Conservation (phyloP, 2,113 vertebrate genomes). For the Ammodytes dubius region DNA sequence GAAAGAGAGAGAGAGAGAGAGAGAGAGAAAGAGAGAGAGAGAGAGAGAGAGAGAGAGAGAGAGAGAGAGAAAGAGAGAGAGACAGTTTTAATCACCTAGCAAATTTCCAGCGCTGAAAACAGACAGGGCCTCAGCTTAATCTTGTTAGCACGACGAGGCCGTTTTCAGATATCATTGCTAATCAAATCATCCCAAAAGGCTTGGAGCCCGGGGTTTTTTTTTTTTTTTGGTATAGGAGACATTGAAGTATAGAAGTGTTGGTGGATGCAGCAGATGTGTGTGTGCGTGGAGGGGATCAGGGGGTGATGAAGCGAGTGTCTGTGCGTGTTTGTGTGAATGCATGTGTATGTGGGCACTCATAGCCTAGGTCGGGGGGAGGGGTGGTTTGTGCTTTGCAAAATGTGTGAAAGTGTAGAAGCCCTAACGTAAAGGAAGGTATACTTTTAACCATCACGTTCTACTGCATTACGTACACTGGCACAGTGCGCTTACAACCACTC, state of each 20-base stretch:
- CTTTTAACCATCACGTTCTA: slow-evolving; percentile 42
- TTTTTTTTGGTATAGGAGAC: slow-evolving; percentile 41
- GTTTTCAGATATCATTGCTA: slow-evolving; percentile 92
- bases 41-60: too few relatives aligned
- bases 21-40: too few relatives aligned
- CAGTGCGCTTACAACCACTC: slow-evolving; percentile 15
- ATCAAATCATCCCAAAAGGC: slow-evolving; percentile 89
- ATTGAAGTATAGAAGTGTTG: slow-evolving; percentile 29
- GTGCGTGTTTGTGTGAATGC: slow-evolving; percentile 59
- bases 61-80: slow-evolving; percentile 70
- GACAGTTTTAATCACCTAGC: slow-evolving; percentile 88
- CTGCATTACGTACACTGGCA: slow-evolving; percentile 12
- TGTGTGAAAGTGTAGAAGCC: not conserved
- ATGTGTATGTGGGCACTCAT: slow-evolving; percentile 47
- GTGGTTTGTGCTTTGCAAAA: slow-evolving; percentile 31
- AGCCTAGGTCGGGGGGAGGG: not conserved
- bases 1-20: too few relatives aligned
- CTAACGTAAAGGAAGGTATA: not conserved
- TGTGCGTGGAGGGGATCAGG: slow-evolving; percentile 26
- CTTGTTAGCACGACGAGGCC: slow-evolving; percentile 91
- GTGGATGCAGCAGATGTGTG: slow-evolving; percentile 63
- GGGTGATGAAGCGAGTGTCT: slow-evolving; percentile 55
- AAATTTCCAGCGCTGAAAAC: slow-evolving; percentile 87
- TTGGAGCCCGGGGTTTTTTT: slow-evolving; percentile 67
- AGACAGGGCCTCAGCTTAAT: slow-evolving; percentile 90